phyloP scores from a whole-genome alignment of 2,888 invertebrate species.

The Malthinus seriepunctatus region DNA sequence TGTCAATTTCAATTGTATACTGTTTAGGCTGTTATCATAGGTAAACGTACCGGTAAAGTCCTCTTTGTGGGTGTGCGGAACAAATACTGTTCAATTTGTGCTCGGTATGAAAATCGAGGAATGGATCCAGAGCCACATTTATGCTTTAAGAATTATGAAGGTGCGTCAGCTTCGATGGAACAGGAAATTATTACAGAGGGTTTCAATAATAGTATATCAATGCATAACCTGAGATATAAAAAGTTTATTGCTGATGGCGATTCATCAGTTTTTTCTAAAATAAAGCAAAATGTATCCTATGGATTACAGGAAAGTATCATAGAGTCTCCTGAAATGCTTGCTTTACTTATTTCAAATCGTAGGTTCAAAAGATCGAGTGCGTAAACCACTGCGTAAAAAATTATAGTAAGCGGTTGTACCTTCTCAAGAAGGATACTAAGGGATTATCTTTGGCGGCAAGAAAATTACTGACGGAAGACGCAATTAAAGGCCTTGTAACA shows the following conservation, averaged over 20 bases:
- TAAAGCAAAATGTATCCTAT: constrained; percentile 3
- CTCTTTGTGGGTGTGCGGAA: constrained; percentile 5
- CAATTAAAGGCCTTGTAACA: no score
- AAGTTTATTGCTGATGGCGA: constrained; percentile 2
- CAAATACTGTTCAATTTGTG: constrained; percentile 9
- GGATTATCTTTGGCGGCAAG: no score
- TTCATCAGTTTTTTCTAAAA: constrained; percentile 1
- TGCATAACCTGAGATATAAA: background rate
- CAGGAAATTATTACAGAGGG: constrained; percentile 5
- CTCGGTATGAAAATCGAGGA: background rate
- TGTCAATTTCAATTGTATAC: no score
- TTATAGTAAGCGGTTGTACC: no score
- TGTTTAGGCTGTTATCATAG: no score
- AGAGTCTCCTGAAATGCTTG: no score
- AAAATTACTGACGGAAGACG: no score
- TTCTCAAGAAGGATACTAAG: no score
- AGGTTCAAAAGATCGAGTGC: no score
- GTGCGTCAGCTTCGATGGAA: constrained; percentile 10
- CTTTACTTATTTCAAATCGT: no score
- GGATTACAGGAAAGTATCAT: background rate
- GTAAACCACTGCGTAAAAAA: no score
- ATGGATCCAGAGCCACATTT: background rate
- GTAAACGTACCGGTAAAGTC: constrained; percentile 4
- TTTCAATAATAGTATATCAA: background rate
- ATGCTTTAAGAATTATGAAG: constrained; percentile 9